Evolutionary conservation across 2,113 vertebrate species (phyloP).

Genomic region (Gymnorhina tibicen): DNA sequence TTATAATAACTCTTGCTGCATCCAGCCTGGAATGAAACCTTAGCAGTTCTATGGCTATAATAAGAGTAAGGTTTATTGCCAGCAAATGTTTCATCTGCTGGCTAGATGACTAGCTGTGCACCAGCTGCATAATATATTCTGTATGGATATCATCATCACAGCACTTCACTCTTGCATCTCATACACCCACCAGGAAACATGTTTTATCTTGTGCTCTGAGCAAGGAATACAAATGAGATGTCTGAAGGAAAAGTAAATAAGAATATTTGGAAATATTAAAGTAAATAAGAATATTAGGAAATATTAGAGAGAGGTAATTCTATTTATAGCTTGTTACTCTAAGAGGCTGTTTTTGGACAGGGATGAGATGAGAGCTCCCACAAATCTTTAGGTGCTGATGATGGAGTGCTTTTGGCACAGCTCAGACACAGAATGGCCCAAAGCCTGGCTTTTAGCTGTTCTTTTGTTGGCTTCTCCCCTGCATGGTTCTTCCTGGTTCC

Average conservation of each 20-base stretch:
- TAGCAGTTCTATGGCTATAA: not conserved
- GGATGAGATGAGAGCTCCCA: not conserved
- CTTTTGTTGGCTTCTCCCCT: not conserved
- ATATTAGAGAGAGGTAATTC: not conserved
- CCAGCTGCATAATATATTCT: conserved; percentile 47
- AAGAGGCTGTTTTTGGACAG: not conserved
- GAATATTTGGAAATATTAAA: not conserved
- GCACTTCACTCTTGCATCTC: conserved; percentile 24
- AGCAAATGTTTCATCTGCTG: conserved; percentile 42
- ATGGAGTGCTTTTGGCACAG: not conserved
- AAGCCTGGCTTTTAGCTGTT: not conserved
- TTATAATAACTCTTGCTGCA: not conserved
- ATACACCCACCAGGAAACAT: conserved; percentile 46
- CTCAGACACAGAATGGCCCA: not conserved
- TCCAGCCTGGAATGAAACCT: conserved; percentile 3
- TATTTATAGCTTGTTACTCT: not conserved
- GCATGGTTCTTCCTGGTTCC: not conserved
- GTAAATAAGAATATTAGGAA: not conserved
- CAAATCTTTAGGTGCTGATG: not conserved
- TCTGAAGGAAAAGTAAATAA: conserved; percentile 22
- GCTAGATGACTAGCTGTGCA: conserved; percentile 39
- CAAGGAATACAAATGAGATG: conserved; percentile 5
- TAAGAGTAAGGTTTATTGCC: conserved; percentile 39
- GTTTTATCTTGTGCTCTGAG: not conserved
- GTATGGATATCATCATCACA: conserved; percentile 37